Evolutionary conservation across 2,888 invertebrate species (phyloP), one percentile per base, ranked within the genome.

Genomic region (Torymus tubicola): DNA sequence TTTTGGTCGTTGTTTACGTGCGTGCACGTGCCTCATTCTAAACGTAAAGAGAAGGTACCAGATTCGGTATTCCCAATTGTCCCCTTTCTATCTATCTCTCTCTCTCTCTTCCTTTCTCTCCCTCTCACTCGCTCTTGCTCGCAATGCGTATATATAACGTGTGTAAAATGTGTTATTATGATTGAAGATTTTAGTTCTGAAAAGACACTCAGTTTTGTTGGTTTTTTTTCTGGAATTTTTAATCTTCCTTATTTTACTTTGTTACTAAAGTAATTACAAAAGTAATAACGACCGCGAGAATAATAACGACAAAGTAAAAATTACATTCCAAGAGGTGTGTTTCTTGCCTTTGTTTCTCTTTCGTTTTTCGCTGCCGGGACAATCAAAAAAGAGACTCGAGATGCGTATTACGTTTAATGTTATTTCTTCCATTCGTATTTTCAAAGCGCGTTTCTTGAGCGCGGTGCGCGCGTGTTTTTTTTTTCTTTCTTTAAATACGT

Each of bases 231-330:
- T 68, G 77, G 82, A 78, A 81, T 79, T 82, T 83, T 79, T 78
- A 83, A 81, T 83, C 76, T 83, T 81, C 81, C 79, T 81, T 79
- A 73, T 76, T 84, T 83, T 83, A 83, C 82, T 84, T 84, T 83
- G 83, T 84, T 81, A 84, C 80, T 84, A 81, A 84, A 84, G 82
- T 83, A 83, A 82, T 84, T 84, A 84, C 83, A 84, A 84, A 84
- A 83, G 83, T 83, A 83, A 84, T 81, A 83, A 84, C 82, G 82
- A 82, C 74, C 80, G 81, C 80, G 80, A 83, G 73, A 82, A 78
- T 81, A 78, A 80, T 83, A 84, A 84, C 82, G 83, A 82, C 72
- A 81, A 83, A 83, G 73, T 84, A 81, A 84, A 81, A 84, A 81
- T 81, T 81, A 84, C 83, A 83, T 75, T 82, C 75, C 80, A 81